Conservation (phyloP, 92 coral and sea anemone genomes). For the Siderastrea siderea region DNA sequence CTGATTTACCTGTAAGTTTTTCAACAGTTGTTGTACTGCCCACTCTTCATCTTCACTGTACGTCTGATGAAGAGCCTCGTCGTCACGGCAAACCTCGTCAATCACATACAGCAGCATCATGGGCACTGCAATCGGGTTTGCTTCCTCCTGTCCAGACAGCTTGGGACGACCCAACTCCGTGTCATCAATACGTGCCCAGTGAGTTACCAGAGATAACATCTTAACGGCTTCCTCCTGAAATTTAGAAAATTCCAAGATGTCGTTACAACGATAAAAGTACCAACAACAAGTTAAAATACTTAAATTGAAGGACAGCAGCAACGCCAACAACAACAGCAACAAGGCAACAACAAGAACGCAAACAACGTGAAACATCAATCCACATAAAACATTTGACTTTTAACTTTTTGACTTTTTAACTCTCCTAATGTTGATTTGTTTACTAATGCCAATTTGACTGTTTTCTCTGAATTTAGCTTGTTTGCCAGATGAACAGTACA, state of each 20-base stretch:
- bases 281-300: not conserved
- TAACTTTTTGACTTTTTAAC: too few species aligned
- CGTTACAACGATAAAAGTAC: not conserved
- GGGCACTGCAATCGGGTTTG: conserved; percentile 79
- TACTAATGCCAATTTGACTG: too few species aligned
- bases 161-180: conserved; percentile 73
- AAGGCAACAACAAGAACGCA: too few species aligned
- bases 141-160: conserved; percentile 74
- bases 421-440: too few species aligned
- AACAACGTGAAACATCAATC: too few species aligned
- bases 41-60: conserved; percentile 78
- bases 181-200: conserved; percentile 93
- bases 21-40: conserved; percentile 85
- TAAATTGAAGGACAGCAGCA: not conserved
- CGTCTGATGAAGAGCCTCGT: conserved; percentile 56
- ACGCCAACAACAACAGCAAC: not conserved
- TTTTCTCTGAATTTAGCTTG: too few species aligned
- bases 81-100: conserved; percentile 76
- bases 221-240: conserved; percentile 76
- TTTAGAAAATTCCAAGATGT: not conserved
- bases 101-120: conserved; percentile 92
- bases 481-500: too few species aligned
- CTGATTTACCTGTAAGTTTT: conserved; percentile 78
- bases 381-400: too few species aligned
- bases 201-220: conserved; percentile 66